Evolutionary conservation across 2,113 vertebrate species (phyloP), one percentile per base, ranked within the genome.

Genomic region (Rhea pennata): DNA sequence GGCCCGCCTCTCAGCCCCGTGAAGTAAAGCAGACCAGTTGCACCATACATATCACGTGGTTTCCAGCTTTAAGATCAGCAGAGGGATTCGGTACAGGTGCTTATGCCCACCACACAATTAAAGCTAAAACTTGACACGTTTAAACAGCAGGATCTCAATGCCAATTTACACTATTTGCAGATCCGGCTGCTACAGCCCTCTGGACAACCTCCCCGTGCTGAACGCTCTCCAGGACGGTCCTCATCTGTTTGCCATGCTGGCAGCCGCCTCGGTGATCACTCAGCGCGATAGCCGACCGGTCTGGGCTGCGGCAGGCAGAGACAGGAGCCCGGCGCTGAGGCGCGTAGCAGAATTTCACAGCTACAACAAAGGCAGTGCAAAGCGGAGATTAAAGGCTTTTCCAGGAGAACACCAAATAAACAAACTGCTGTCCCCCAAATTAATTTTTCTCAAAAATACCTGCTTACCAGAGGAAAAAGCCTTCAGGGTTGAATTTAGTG

Each of bases 21-120:
- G 6, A 21, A 40, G 20, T 3, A 66, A 56, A 70, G 46, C 42
- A 74, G 64, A 86, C 36, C 81, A 59, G 46, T 42, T 72, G 59
- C 29, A 53, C 56, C 53, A 20, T 0, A 4, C 2, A 36, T 19
- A 54, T 42, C 84, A 27, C 39, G n/a, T 26, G 56, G 56, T 14
- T 46, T 17, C 4, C 36, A 90, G 44, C 64, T 83, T 40, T 23
- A 26, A 40, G 31, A 80, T 12, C 51, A 70, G 36, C 51, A 70
- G 42, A 12, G 78, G n/a, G 8, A 61, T 2, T 61, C 0, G 0
- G 48, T 10, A 46, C 1, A 2, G 42, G 7, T 1, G 27, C 42
- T 72, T 15, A 39, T 10, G 21, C 17, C 22, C 39, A n/a, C 48
- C 29, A 33, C 31, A 15, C 7, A 17, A 64, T 39, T 76, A 8